Evolutionary conservation across 2,888 invertebrate species (phyloP).

Genomic region (Folsomia manolachei): DNA sequence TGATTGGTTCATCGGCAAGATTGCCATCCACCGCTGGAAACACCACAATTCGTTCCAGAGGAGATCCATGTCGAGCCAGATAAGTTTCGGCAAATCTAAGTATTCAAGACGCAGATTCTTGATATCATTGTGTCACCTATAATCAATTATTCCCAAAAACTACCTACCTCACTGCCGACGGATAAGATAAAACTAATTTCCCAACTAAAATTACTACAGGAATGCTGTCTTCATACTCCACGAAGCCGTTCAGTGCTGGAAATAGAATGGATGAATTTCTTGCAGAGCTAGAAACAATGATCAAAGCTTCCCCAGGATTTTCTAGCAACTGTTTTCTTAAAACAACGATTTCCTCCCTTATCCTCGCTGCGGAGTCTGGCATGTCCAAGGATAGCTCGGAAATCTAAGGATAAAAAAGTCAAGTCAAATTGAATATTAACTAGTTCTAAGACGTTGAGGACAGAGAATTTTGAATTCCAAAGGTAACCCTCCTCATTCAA

Average conservation of each 20-base stretch:
- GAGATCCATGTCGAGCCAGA: slow-evolving; percentile 27
- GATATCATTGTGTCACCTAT: too few relatives aligned
- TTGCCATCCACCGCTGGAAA: background rate
- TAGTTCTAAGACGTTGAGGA: too few relatives aligned
- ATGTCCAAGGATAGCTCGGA: background rate
- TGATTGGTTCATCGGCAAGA: slow-evolving; percentile 21
- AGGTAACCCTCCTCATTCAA: too few relatives aligned
- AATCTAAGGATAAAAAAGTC: too few relatives aligned
- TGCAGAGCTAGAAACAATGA: background rate
- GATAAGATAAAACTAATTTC: slow-evolving; percentile 34
- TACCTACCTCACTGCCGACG: slow-evolving; percentile 32
- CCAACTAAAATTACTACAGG: slow-evolving; percentile 29
- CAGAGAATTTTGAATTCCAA: too few relatives aligned
- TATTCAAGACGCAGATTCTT: background rate
- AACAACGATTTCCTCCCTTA: background rate
- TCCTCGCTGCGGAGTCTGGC: background rate
- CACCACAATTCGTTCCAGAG: slow-evolving; percentile 17
- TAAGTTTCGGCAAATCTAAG: slow-evolving; percentile 37
- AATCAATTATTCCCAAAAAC: too few relatives aligned
- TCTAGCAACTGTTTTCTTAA: background rate
- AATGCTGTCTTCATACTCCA: slow-evolving; percentile 13
- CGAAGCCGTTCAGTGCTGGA: slow-evolving; percentile 23
- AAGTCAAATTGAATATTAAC: too few relatives aligned
- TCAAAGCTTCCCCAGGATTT: background rate
- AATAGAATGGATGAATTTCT: slow-evolving; percentile 24